Evolutionary conservation across 2,797 vertebrate genomes (phyloP).

Genomic region (Hemibagrus guttatus): DNA sequence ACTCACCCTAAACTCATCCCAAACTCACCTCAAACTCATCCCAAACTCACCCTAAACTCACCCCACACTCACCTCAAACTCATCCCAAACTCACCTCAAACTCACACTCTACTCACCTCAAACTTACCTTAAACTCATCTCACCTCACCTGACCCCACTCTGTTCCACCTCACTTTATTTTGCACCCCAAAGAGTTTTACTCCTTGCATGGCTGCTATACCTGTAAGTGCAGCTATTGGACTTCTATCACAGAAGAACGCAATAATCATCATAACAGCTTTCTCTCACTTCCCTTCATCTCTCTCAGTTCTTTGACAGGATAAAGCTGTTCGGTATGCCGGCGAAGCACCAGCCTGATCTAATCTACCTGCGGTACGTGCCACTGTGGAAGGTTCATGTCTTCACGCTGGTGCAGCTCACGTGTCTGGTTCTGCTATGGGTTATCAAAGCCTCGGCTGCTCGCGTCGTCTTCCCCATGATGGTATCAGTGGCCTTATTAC

Average conservation of each 20-base stretch:
- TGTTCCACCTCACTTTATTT: neutral
- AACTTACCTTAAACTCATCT: too few species aligned
- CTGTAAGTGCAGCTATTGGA: neutral
- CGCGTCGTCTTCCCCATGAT: slow-evolving; percentile 97
- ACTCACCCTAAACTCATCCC: too few species aligned
- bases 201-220: neutral
- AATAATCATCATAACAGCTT: neutral
- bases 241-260: neutral
- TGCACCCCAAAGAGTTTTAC: neutral
- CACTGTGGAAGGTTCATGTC: slow-evolving; percentile 93
- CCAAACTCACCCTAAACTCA: too few species aligned
- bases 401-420: slow-evolving; percentile 91
- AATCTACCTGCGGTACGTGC: slow-evolving; percentile 95
- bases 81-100: too few species aligned
- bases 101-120: too few species aligned
- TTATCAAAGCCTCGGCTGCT: slow-evolving; percentile 87
- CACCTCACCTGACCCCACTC: neutral
- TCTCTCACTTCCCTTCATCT: neutral
- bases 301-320: slow-evolving; percentile 90
- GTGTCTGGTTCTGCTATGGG: slow-evolving; percentile 90
- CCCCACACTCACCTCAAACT: too few species aligned
- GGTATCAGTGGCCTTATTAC: slow-evolving; percentile 67
- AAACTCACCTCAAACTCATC: too few species aligned
- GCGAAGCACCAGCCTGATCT: slow-evolving; percentile 94
- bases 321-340: slow-evolving; percentile 92